Base-by-base conservation (phyloP, 2,888 invertebrate genomes). In the Sesia apiformis region DNA sequence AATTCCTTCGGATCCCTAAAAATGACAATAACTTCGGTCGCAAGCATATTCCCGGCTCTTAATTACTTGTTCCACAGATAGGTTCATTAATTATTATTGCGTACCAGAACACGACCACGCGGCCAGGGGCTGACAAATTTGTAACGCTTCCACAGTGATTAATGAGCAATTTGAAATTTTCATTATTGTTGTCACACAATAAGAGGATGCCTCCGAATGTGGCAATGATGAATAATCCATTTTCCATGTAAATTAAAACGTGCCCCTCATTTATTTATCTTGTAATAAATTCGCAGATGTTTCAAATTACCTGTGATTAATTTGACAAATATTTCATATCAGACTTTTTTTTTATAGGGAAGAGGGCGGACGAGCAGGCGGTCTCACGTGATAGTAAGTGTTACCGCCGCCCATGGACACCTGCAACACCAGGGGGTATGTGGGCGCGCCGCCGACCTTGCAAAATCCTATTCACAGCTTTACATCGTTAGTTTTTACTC, bases 1-100 rank as follows among this genome's bases (percentile, higher is more conserved):
- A 23, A 23, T 23, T 23, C 23, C 23, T 23, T 23, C 23, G 23
- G 23, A 23, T 23, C 23, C 23, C 23, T 23, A 42, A 42, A 42
- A 42, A 42, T 42, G 42, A 7, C 42, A 52, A 57, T 59, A 59
- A 55, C 56, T 41, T 52, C n/a, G 54, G 56, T 55, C 54, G 57
- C 51, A 52, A 55, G 56, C 59, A 57, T 60, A 66, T 57, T 58
- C 60, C 60, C 55, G 59, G 60, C 58, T 64, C 67, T 59, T 72
- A 74, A 74, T 76, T 74, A 70, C 69, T 65, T 66, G 66, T 66
- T 67, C 66, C 65, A 56, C 59, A 58, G 62, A 52, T 64, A 56
- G 67, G 70, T 76, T 76, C 75, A 81, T 82, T 81, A 78, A 81
- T 80, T 74, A 76, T 76, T 70, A 63, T 60, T 61, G 64, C 61